Evolutionary conservation across 2,113 vertebrate genomes (phyloP).

Genomic region (Polyodon spathula): DNA sequence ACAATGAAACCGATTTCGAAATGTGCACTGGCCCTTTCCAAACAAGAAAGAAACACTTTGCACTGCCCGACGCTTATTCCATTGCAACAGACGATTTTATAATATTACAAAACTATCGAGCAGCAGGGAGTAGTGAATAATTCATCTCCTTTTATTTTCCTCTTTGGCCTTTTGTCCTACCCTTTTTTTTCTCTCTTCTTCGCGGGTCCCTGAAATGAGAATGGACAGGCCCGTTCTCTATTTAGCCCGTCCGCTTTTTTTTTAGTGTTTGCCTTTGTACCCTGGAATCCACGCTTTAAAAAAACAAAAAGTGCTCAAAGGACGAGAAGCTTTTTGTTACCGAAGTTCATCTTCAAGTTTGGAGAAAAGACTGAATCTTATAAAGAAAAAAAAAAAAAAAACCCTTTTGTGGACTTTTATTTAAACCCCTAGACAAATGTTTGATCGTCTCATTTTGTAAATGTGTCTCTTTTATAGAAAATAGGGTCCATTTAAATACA

Average conservation of each 20-base stretch:
- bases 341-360: slow-evolving; percentile 90
- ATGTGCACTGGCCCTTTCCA: slow-evolving; percentile 39
- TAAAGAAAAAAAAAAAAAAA: slow-evolving; percentile 21
- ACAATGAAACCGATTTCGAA: slow-evolving; percentile 45
- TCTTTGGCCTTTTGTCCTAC: slow-evolving; percentile 65
- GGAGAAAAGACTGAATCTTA: slow-evolving; percentile 35
- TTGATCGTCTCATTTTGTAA: slow-evolving; percentile 29
- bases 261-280: slow-evolving; percentile 65
- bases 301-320: slow-evolving; percentile 63
- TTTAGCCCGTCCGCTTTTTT: slow-evolving; percentile 36
- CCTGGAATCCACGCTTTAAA: slow-evolving; percentile 52
- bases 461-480: slow-evolving; percentile 19
- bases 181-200: slow-evolving; percentile 49
- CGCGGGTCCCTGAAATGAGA: slow-evolving; percentile 67
- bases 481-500: not conserved
- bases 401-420: slow-evolving; percentile 39
- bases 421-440: slow-evolving; percentile 28
- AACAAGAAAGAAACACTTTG: slow-evolving; percentile 62
- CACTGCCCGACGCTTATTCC: slow-evolving; percentile 53
- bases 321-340: slow-evolving; percentile 52
- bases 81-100: slow-evolving; percentile 61
- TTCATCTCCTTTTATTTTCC: slow-evolving; percentile 71
- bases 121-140: slow-evolving; percentile 77
- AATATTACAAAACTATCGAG: slow-evolving; percentile 75
- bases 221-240: slow-evolving; percentile 46